A percentile compares a stretch with the other conserved stretches of the same genome.
Conservation (phyloP, 2,113 vertebrate species). For the Pterocles burchelli region DNA sequence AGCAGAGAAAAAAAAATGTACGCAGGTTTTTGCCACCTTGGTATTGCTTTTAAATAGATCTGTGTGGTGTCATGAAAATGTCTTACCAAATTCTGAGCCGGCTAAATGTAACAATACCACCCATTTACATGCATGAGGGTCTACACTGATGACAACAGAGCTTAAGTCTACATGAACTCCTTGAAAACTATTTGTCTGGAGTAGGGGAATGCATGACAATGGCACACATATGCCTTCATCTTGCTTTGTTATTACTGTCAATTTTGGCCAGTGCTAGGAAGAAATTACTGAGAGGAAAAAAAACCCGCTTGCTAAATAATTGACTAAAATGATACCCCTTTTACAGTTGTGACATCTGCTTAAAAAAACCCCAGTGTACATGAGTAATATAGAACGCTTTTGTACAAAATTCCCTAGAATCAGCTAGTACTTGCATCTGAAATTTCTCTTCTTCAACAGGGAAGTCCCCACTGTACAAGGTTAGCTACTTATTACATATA, state of each 20-base stretch:
- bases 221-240: background rate
- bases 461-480: constrained; percentile 61
- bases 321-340: constrained; percentile 42
- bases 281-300: constrained; percentile 14
- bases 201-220: background rate
- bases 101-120: background rate
- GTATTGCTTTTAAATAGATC: background rate
- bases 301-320: constrained; percentile 32
- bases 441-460: constrained; percentile 40
- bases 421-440: constrained; percentile 58
- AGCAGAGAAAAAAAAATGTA: background rate
- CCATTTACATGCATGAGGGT: background rate
- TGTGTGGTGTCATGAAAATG: background rate
- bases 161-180: background rate
- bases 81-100: background rate
- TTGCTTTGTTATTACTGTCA: constrained; percentile 36
- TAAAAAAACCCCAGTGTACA: background rate
- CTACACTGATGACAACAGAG: background rate
- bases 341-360: constrained; percentile 64
- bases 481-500: constrained; percentile 38
- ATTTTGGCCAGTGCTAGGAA: constrained; percentile 33
- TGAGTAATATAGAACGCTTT: constrained; percentile 60
- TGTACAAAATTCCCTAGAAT: constrained; percentile 67
- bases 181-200: background rate
- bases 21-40: background rate